phyloP scores from a whole-genome alignment of 2,113 vertebrate species.

The Aramus guarauna region DNA sequence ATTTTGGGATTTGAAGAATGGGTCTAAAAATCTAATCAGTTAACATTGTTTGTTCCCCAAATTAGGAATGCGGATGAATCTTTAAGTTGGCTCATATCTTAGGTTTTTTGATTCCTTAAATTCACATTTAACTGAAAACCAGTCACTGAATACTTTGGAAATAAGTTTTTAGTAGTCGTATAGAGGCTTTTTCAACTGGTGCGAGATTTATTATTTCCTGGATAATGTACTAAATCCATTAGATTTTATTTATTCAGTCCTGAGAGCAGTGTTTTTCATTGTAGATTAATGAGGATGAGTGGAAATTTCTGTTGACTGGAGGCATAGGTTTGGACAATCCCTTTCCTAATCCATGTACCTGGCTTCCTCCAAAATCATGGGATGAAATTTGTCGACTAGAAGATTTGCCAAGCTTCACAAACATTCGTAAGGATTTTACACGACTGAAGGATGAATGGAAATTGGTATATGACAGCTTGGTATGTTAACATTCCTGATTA shows the following conservation, averaged over 20 bases:
- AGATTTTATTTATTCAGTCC: not conserved
- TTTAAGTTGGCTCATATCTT: not conserved
- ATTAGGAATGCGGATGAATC: not conserved
- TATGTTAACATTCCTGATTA: conserved; percentile 53
- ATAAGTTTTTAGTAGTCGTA: not conserved
- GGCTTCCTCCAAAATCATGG: conserved; percentile 87
- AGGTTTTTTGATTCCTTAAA: not conserved
- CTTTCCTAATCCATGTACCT: conserved; percentile 80
- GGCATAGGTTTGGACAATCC: conserved; percentile 87
- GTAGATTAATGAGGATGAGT: conserved; percentile 82
- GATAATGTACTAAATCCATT: not conserved
- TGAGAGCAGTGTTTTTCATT: not conserved
- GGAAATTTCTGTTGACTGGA: conserved; percentile 88
- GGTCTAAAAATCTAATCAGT: not conserved
- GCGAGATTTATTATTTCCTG: not conserved
- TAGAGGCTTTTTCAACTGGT: not conserved
- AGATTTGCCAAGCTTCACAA: conserved; percentile 73
- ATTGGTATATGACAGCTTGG: conserved; percentile 83
- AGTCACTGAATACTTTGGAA: not conserved
- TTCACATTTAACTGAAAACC: not conserved
- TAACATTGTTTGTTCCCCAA: not conserved
- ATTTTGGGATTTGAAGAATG: not conserved
- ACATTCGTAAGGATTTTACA: conserved; percentile 75
- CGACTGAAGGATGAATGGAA: conserved; percentile 82
- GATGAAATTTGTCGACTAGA: conserved; percentile 87